phyloP scores from a whole-genome alignment of 92 coral and sea anemone genomes.

The Montipora capitata region DNA sequence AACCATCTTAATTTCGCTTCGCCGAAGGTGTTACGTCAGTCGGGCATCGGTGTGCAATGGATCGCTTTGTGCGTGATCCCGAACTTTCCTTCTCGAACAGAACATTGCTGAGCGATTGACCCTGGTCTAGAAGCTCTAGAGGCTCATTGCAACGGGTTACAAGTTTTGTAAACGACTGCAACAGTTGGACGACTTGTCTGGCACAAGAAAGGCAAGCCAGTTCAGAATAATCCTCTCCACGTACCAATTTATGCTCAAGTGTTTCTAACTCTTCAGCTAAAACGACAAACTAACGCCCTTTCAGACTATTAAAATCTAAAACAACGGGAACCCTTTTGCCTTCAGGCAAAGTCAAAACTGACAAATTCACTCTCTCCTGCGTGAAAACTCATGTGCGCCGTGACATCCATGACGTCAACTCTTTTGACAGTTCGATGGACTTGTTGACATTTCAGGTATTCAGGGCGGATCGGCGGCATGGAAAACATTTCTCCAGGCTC shows the following conservation, averaged over 20 bases:
- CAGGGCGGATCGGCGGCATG: not conserved
- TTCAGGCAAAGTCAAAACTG: not conserved
- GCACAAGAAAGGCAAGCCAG: no score
- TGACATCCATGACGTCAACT: not conserved
- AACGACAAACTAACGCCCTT: conserved; percentile 1
- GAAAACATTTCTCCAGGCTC: not conserved
- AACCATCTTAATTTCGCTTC: not conserved
- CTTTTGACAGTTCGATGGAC: not conserved
- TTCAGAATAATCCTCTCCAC: not conserved
- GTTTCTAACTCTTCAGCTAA: not conserved
- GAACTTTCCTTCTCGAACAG: not conserved
- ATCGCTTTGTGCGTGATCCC: conserved; percentile 3
- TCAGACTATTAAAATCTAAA: not conserved
- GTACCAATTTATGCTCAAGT: not conserved
- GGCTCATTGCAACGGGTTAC: not conserved
- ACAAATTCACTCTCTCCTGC: conserved; percentile 8
- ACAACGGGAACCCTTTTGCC: conserved; percentile 21
- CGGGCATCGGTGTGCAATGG: not conserved
- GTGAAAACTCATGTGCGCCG: not conserved
- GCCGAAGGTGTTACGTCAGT: conserved; percentile 19
- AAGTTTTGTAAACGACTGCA: no score
- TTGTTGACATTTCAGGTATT: not conserved
- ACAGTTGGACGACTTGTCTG: no score
- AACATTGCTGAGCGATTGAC: conserved; percentile 1
- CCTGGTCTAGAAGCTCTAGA: not conserved